Evolutionary conservation across 2,113 vertebrate species (phyloP).

Genomic region (Sapayoa aenigma): DNA sequence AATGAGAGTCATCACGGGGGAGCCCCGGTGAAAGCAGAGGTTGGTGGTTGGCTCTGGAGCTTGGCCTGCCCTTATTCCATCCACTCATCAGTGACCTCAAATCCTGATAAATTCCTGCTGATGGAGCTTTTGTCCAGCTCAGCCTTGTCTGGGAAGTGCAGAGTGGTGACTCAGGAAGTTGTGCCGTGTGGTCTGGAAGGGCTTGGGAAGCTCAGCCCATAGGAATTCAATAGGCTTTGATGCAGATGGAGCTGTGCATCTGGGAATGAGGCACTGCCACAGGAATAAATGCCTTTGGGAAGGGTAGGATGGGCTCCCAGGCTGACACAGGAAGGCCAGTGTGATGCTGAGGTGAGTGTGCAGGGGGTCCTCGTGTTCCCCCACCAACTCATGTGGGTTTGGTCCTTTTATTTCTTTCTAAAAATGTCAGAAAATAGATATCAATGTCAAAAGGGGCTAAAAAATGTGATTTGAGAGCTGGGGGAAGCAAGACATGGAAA

Average conservation of each 20-base stretch:
- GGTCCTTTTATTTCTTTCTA: rapidly evolving
- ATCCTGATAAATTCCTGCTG: background rate
- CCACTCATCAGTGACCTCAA: background rate
- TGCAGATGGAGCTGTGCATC: background rate
- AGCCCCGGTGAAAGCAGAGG: background rate
- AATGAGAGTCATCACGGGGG: background rate
- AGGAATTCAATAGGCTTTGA: background rate
- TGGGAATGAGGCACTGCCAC: background rate
- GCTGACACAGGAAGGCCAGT: rapidly evolving
- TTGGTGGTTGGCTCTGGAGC: background rate
- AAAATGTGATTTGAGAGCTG: background rate
- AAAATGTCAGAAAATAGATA: background rate
- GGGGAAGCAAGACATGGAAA: background rate
- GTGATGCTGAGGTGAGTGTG: background rate
- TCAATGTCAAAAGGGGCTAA: background rate
- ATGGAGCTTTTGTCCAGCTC: background rate
- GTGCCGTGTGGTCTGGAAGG: background rate
- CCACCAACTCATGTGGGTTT: rapidly evolving
- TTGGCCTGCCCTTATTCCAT: background rate
- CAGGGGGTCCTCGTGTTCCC: background rate
- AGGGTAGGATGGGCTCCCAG: background rate
- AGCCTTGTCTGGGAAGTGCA: background rate
- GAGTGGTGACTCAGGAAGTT: background rate
- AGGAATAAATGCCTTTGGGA: background rate
- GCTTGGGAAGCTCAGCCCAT: background rate